Evolutionary conservation across 2,797 vertebrate genomes (phyloP).

Genomic region (Spinus pinus): DNA sequence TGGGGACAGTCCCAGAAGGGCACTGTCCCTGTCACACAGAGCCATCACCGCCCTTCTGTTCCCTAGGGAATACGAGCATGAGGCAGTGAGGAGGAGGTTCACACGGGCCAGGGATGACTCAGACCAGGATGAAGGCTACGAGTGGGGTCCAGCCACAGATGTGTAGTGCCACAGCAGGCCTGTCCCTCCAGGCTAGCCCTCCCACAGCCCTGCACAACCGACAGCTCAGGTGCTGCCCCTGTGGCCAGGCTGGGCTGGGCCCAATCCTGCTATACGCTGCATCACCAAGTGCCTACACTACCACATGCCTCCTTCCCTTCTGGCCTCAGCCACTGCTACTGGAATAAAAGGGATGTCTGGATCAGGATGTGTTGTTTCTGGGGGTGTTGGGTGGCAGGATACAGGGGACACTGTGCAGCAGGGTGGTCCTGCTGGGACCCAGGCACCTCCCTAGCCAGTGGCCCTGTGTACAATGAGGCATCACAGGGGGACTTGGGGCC

Average conservation of each 20-base stretch:
- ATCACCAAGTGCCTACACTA: background rate
- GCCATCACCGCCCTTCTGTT: background rate
- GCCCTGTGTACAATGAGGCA: background rate
- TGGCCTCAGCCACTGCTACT: background rate
- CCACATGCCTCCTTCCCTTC: background rate
- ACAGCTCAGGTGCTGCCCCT: background rate
- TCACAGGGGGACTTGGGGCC: accelerated
- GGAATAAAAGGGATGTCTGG: conserved; percentile 30
- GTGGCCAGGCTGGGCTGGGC: background rate
- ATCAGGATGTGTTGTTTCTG: accelerated
- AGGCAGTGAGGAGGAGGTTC: conserved; percentile 85
- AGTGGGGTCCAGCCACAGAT: conserved; percentile 95
- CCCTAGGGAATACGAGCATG: conserved; percentile 83
- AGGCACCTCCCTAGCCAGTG: accelerated
- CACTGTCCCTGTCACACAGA: background rate
- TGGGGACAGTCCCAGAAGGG: background rate
- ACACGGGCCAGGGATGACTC: conserved; percentile 87
- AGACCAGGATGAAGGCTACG: conserved; percentile 79
- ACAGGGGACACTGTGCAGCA: background rate
- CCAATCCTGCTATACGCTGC: background rate
- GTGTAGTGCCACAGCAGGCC: conserved; percentile 71
- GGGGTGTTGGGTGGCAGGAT: accelerated
- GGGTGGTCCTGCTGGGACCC: background rate
- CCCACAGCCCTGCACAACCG: accelerated
- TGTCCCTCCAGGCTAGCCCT: background rate